A percentile compares a stretch with the other conserved stretches of the same genome.
Conservation (phyloP, 1,140 invertebrate genomes). For the Achatina immaculata region DNA sequence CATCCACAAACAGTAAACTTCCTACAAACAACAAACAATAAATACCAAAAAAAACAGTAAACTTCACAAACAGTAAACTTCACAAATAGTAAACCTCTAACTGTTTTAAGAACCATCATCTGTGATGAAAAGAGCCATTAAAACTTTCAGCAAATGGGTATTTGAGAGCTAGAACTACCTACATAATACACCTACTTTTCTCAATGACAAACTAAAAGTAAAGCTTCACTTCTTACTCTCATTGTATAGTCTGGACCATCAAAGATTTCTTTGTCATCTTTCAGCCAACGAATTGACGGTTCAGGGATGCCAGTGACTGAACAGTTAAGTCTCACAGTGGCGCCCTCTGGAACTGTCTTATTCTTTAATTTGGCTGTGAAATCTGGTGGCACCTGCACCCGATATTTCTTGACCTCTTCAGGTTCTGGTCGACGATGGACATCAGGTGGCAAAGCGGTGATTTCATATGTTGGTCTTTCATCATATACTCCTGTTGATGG, state of each 20-base stretch:
- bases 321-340: conserved; percentile 58
- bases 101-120: too few species aligned
- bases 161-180: too few species aligned
- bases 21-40: too few species aligned
- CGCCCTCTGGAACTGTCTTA: conserved; percentile 81
- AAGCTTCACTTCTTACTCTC: conserved; percentile 52
- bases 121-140: too few species aligned
- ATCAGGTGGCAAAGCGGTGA: not conserved
- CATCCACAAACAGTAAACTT: too few species aligned
- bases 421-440: conserved; percentile 5
- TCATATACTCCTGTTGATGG: conserved; percentile 38
- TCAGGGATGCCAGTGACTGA: conserved; percentile 66
- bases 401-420: conserved; percentile 47
- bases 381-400: conserved; percentile 77
- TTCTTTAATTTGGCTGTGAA: conserved; percentile 90
- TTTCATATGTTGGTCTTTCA: conserved; percentile 29
- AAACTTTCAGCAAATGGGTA: too few species aligned
- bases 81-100: too few species aligned
- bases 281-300: conserved; percentile 62
- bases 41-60: too few species aligned
- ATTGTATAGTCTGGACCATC: conserved; percentile 54
- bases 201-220: not conserved
- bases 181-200: too few species aligned
- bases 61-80: too few species aligned
- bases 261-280: conserved; percentile 64